phyloP scores from a whole-genome alignment of 1,140 invertebrate species.

The Camponotus vicinus region DNA sequence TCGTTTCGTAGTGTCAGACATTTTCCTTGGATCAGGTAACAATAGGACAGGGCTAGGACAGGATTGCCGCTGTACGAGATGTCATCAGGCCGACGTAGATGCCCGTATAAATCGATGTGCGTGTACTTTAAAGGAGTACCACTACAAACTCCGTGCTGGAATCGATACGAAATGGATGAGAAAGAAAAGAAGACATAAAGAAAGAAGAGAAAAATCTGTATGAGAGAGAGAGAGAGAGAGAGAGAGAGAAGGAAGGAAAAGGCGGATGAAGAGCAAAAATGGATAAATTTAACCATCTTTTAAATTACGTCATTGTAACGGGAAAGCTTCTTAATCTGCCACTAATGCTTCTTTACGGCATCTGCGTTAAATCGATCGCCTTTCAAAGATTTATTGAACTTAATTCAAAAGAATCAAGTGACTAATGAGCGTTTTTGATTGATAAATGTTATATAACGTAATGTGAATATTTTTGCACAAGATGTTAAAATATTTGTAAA shows the following conservation, averaged over 20 bases:
- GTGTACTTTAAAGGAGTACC: slow-evolving; percentile 82
- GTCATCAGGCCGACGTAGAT: slow-evolving; percentile 67
- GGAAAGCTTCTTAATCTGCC: slow-evolving; percentile 67
- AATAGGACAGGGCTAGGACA: slow-evolving; percentile 79
- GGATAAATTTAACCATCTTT: slow-evolving; percentile 46
- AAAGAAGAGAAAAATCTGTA: not conserved
- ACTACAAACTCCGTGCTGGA: slow-evolving; percentile 82
- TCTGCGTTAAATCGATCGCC: slow-evolving; percentile 53
- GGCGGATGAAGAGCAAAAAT: not conserved
- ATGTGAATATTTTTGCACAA: not conserved
- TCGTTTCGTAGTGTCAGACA: slow-evolving; percentile 78
- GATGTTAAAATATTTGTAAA: not conserved
- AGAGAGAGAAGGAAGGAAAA: no score
- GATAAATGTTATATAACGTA: not conserved
- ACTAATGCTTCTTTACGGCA: slow-evolving; percentile 61
- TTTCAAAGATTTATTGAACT: slow-evolving; percentile 63
- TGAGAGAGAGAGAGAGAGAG: not conserved
- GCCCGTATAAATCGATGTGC: slow-evolving; percentile 80
- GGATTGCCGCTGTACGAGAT: slow-evolving; percentile 80
- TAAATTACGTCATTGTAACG: slow-evolving; percentile 58
- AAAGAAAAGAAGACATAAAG: not conserved
- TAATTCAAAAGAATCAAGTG: not conserved
- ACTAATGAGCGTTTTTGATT: not conserved
- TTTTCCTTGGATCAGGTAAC: slow-evolving; percentile 82
- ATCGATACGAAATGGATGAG: slow-evolving; percentile 62